These are phyloP conservation scores for Corythaixoides concolor DNA, from an alignment of 2,113 vertebrate species.

Conservation along the genomic window DNA sequence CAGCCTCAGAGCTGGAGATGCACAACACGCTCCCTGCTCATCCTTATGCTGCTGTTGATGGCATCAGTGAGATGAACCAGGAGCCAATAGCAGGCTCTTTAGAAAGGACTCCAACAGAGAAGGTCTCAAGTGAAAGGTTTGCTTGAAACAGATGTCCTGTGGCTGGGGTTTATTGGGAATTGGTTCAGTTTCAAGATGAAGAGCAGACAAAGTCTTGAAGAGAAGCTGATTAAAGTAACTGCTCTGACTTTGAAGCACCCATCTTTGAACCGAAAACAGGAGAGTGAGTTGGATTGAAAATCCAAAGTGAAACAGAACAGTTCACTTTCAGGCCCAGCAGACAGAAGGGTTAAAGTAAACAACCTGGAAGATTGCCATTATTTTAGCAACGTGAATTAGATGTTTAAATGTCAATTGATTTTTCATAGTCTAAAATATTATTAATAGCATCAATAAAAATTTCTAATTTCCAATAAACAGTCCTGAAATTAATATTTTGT, in stretches of 20 bases:
- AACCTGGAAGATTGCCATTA: background rate
- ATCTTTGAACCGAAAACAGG: background rate
- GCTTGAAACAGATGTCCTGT: background rate
- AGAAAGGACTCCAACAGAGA: background rate
- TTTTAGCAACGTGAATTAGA: background rate
- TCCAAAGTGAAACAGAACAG: background rate
- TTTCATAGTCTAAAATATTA: slow-evolving; percentile 12
- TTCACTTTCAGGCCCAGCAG: background rate
- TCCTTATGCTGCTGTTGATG: background rate
- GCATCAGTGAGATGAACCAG: background rate
- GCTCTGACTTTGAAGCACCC: background rate
- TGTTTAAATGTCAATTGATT: slow-evolving; percentile 22
- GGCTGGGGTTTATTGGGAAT: background rate
- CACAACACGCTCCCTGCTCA: background rate
- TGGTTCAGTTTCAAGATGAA: background rate
- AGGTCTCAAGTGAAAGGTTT: background rate
- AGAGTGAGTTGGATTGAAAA: background rate
- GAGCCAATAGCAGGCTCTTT: background rate
- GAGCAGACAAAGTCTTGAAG: background rate
- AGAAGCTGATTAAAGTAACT: background rate
- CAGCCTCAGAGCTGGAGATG: background rate
- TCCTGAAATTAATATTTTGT: slow-evolving; percentile 14
- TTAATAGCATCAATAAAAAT: slow-evolving; percentile 38
- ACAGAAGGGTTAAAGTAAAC: background rate
- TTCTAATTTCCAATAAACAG: slow-evolving; percentile 21